Evolutionary conservation across 2,888 invertebrate species (phyloP).

Genomic region (Sinhomidia bicolor): DNA sequence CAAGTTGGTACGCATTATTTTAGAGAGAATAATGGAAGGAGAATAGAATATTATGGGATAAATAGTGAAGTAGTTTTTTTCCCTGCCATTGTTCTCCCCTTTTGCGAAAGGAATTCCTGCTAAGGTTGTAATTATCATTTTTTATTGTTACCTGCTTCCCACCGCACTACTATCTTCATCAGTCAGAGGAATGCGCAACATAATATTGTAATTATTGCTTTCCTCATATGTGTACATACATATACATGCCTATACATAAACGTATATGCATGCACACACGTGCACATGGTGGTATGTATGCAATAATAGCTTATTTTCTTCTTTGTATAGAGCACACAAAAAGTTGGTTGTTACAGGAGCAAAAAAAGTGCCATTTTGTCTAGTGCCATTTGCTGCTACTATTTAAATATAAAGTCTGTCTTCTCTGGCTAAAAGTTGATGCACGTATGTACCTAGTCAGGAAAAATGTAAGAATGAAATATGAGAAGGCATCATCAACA

Average conservation of each 20-base stretch:
- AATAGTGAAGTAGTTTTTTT: neutral
- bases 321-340: neutral
- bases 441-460: neutral
- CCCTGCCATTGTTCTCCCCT: conserved; percentile 5
- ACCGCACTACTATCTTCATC: neutral
- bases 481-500: conserved; percentile 6
- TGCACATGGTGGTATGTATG: too few species aligned
- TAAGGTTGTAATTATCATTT: conserved; percentile 41
- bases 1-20: neutral
- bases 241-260: too few species aligned
- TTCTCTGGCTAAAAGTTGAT: neutral
- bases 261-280: too few species aligned
- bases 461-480: neutral
- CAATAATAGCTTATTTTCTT: too few species aligned
- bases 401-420: neutral
- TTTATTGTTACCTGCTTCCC: conserved; percentile 27
- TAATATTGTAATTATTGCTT: neutral
- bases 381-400: too few species aligned
- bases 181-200: neutral
- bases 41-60: neutral
- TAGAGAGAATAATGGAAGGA: neutral
- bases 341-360: neutral
- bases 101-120: conserved; percentile 10
- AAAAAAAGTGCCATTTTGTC: too few species aligned
- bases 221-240: too few species aligned